Conservation (phyloP, 2,797 vertebrate species). For the Arnoldichthys spilopterus region DNA sequence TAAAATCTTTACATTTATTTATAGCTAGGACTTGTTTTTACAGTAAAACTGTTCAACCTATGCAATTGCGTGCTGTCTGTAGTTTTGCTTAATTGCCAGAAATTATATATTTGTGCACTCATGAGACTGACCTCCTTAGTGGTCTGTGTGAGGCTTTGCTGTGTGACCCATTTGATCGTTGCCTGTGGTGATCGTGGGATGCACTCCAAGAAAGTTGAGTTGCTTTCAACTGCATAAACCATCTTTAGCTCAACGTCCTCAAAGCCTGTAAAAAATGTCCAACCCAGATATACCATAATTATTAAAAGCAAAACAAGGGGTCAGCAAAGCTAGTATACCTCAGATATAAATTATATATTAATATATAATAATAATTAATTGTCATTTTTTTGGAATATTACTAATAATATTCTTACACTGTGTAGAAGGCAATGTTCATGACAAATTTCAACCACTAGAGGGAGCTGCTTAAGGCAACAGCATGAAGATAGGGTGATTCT, state of each 20-base stretch:
- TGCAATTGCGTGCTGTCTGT: too few species aligned
- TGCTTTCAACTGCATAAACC: constrained; percentile 84
- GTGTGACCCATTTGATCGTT: constrained; percentile 73
- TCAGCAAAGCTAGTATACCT: not conserved
- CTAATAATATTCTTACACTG: not conserved
- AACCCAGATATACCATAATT: not conserved
- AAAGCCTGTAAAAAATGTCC: constrained; percentile 55
- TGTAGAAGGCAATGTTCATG: not conserved
- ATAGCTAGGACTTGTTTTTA: too few species aligned
- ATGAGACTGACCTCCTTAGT: constrained; percentile 68
- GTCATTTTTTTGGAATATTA: too few species aligned
- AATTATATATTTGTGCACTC: not conserved
- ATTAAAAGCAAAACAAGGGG: not conserved
- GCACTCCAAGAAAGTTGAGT: constrained; percentile 86
- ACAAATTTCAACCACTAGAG: not conserved
- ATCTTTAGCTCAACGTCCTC: constrained; percentile 67
- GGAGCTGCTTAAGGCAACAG: not conserved
- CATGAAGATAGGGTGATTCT: not conserved
- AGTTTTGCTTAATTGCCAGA: too few species aligned
- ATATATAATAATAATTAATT: too few species aligned
- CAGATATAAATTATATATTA: too few species aligned
- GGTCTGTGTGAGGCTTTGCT: constrained; percentile 52
- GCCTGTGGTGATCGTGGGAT: constrained; percentile 72
- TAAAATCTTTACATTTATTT: too few species aligned
- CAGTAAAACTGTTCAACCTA: too few species aligned